Evolutionary conservation across 2,888 invertebrate species (phyloP), one percentile per base, ranked within the genome.

Genomic region (Unio delphinus): DNA sequence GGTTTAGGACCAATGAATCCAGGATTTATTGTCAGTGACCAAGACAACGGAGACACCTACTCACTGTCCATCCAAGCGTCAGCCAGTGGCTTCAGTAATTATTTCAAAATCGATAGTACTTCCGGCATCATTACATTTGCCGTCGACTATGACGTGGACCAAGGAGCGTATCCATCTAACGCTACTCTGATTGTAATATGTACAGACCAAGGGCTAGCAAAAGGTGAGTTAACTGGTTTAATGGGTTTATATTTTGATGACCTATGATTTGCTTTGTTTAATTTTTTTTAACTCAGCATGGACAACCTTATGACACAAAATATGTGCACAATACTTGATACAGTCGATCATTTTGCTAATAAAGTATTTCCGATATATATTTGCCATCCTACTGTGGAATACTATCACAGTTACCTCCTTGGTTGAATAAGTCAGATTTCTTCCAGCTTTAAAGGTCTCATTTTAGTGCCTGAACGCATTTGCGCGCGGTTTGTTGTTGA

Each of bases 61-160:
- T 67, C 75, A 0, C 61, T 75, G 1, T 66, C 70, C 8, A 66
- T 79, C 1, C 61, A 72, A n/a, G 63, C 68, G 11, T 67, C 71
- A 26, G 64, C 69, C 55, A 63, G 74, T 55, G 45, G 11, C 45
- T 11, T 11, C 45, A 78, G 75, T 57, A 66, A 70, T 6, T 68
- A 71, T 34, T 80, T 81, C 26, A 62, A 56, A 3, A 72, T 81
- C 20, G 75, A 75, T 34, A 23, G 67, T 15, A 66, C 55, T 55
- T 69, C 74, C 2, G 80, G 79, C 1, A 20, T 69, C 0, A 65
- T 81, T 18, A 72, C 63, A 6, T 79, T 75, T 61, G 74, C 78
- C 7, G 70, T 69, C 15, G 65, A 78, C 57, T 81, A 81, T 67
- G 76, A 81, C 67, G 70, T 78, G 8, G 81, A 81, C 64, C 55